These are phyloP conservation scores for Nannobrachium achirus DNA, from an alignment of 2,113 vertebrate species.

Conservation along the genomic window DNA sequence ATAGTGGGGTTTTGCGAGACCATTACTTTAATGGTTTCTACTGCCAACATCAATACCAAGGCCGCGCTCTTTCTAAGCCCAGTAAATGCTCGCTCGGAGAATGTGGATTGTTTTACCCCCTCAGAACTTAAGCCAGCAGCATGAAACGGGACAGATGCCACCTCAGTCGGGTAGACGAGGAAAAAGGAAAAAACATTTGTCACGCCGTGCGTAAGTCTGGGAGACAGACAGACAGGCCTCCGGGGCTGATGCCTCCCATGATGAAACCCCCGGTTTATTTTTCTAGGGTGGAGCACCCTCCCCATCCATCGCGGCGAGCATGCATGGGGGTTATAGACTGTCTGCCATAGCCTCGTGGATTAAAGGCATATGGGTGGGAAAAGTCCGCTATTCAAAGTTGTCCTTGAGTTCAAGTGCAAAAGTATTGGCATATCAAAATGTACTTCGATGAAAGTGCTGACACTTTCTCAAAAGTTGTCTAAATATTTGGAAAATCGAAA, in stretches of 20 bases:
- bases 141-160: constrained; percentile 37
- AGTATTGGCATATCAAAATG: no score
- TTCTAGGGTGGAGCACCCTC: constrained; percentile 57
- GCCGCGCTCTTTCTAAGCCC: constrained; percentile 8
- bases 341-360: constrained; percentile 60
- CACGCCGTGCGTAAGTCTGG: constrained; percentile 8
- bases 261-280: constrained; percentile 63
- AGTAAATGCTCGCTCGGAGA: constrained; percentile 22
- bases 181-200: constrained; percentile 29
- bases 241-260: constrained; percentile 57
- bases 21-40: constrained; percentile 49
- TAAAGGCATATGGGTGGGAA: constrained; percentile 45
- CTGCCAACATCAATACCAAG: constrained; percentile 40
- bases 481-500: no score
- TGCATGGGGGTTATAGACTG: constrained; percentile 24
- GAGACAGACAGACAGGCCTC: constrained; percentile 23
- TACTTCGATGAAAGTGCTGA: no score
- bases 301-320: constrained; percentile 30
- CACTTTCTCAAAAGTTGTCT: no score
- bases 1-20: constrained; percentile 49
- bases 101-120: constrained; percentile 40
- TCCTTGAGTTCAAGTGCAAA: no score
- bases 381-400: no score
- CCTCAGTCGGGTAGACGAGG: constrained; percentile 33
- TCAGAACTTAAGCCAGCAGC: constrained; percentile 23